Evolutionary conservation across 2,888 invertebrate species (phyloP), one percentile per base, ranked within the genome.

Genomic region (Listrodromus nycthemerus): DNA sequence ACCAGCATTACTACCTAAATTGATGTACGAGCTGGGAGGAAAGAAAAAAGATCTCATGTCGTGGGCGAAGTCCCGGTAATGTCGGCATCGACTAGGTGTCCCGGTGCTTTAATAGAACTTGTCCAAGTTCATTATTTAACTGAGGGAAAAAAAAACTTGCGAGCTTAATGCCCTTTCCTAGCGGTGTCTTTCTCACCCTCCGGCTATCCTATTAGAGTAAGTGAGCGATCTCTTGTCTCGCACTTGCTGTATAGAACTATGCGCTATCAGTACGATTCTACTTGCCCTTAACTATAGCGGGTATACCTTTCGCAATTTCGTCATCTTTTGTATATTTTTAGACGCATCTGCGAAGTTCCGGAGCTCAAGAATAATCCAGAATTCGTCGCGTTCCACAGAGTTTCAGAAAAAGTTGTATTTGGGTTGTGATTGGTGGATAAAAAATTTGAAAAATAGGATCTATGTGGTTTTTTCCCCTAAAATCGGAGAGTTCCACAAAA

Each of bases 51-150:
- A 76, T 85, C 83, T 73, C 73, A 41, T 63, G 70, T 41, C 3
- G 55, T 19, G 79, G 63, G 67, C 33, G 71, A 73, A 77, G 77
- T 79, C 66, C 37, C 24, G 55, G 74, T 27, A 63, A 65, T 33
- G 52, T 41, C 58, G 50, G 50, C 73, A 63, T 86, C 88, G 82
- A 88, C 88, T 85, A 82, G 82, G 87, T 83, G 87, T 82, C 83
- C 77, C 83, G 84, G 82, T 82, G 89, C 87, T 91, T 61, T 92
- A 91, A 92, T 92, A 91, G 89, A 92, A 92, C 92, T 92, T 92
- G 92, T 92, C 92, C 89, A 92, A 92, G 89, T 92, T 90, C 89
- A 91, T 92, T 91, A 92, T 91, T 89, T 89, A 88, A 82, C 81
- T 27, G 52, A 19, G 19, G 21, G 85, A 71, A 85, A n/a, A 87